These are phyloP conservation scores for Falco peregrinus DNA, from an alignment of 2,797 vertebrate genomes.

Conservation along the genomic window DNA sequence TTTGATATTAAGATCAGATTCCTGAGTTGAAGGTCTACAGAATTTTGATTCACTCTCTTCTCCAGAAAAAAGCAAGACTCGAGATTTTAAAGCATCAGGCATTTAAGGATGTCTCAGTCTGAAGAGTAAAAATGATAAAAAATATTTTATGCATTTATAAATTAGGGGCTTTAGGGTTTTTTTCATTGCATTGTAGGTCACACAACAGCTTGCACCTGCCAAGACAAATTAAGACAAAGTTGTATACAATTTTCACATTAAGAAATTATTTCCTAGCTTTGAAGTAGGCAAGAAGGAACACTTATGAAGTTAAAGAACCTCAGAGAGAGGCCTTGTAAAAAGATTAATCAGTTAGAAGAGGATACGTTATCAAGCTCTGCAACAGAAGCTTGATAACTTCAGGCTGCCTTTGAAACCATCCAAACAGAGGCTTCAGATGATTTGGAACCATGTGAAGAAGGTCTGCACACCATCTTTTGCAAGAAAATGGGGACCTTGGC, in stretches of 20 bases:
- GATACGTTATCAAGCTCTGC: neutral
- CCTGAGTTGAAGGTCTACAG: neutral
- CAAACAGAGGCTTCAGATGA: neutral
- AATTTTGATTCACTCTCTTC: neutral
- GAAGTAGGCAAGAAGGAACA: neutral
- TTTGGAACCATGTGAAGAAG: constrained; percentile 4
- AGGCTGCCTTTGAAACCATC: constrained; percentile 5
- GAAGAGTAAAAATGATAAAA: neutral
- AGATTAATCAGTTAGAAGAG: neutral
- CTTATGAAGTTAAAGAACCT: neutral
- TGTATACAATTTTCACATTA: neutral
- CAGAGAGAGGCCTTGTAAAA: neutral
- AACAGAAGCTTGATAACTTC: neutral
- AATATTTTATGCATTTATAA: neutral
- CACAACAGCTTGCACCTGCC: neutral
- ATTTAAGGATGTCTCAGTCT: neutral
- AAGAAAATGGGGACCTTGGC: neutral
- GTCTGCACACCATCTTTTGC: neutral
- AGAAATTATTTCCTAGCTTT: neutral
- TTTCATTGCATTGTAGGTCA: neutral
- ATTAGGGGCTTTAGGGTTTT: accelerated
- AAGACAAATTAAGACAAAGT: neutral
- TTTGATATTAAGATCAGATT: neutral
- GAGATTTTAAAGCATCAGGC: neutral
- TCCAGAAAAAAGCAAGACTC: neutral